Percentiles rank a stretch among this genome's conserved stretches.
Evolutionary conservation across 2,797 vertebrate species (phyloP).

Genomic region (Pristis pectinata): DNA sequence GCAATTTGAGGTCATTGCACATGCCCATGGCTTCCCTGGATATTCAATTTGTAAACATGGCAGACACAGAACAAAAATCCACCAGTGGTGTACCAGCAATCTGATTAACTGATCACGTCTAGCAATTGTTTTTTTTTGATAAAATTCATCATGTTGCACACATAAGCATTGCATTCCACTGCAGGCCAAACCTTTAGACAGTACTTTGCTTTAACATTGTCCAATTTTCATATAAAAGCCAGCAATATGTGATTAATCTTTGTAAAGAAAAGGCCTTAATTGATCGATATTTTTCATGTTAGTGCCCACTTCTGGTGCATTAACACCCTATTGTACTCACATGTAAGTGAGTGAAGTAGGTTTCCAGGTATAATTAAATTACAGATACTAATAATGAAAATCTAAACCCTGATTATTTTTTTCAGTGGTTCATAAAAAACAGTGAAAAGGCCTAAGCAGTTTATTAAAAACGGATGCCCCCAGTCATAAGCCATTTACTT

Average conservation of each 20-base stretch:
- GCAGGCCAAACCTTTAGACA: not conserved
- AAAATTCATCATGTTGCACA: too few species aligned
- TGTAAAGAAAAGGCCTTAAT: not conserved
- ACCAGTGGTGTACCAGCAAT: too few species aligned
- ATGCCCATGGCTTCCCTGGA: too few species aligned
- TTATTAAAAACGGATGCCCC: not conserved
- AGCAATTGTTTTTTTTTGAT: too few species aligned
- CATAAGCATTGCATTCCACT: too few species aligned
- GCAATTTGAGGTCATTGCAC: too few species aligned
- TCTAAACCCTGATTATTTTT: slow-evolving; percentile 6
- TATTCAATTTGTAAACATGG: too few species aligned
- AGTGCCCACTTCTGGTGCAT: not conserved
- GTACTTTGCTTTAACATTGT: not conserved
- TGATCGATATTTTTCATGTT: not conserved
- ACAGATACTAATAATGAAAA: not conserved
- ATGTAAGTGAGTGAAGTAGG: not conserved
- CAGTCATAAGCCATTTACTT: slow-evolving; percentile 21
- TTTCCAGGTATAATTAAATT: slow-evolving; percentile 1
- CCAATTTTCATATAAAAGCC: not conserved
- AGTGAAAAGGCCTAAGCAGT: not conserved
- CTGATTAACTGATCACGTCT: too few species aligned
- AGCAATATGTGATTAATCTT: not conserved
- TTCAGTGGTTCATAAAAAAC: not conserved
- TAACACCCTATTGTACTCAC: not conserved
- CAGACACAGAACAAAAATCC: too few species aligned